Evolutionary conservation across 2,888 invertebrate genomes (phyloP).

Genomic region (Incurvaria masculella): DNA sequence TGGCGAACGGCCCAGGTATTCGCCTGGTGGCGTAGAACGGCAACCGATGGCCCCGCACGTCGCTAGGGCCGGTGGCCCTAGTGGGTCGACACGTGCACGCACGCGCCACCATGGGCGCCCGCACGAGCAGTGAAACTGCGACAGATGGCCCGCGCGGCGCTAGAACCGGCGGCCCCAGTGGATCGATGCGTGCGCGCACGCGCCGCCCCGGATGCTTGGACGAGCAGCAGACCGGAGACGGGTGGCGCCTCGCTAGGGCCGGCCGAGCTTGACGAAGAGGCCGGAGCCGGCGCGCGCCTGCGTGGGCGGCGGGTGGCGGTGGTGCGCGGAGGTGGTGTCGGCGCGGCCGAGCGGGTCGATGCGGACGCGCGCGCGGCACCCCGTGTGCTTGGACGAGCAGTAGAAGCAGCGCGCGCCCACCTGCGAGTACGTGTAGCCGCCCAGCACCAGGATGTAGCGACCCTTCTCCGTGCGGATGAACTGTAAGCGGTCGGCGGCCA

Average conservation of each 20-base stretch:
- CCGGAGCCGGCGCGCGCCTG: conserved; percentile 51
- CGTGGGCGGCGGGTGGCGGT: conserved; percentile 46
- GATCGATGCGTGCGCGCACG: too few species aligned
- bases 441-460: conserved; percentile 45
- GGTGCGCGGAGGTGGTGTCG: conserved; percentile 43
- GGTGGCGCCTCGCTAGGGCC: conserved; percentile 19
- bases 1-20: too few species aligned
- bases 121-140: too few species aligned
- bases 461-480: conserved; percentile 53
- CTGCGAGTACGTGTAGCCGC: conserved; percentile 48
- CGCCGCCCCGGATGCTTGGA: conserved; percentile 22
- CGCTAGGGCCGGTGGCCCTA: too few species aligned
- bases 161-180: too few species aligned
- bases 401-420: conserved; percentile 51
- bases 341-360: conserved; percentile 38
- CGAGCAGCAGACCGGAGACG: conserved; percentile 17
- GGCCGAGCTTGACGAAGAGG: conserved; percentile 45
- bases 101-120: too few species aligned
- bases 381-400: conserved; percentile 50
- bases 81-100: too few species aligned
- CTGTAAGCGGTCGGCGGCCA: conserved; percentile 22
- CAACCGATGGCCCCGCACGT: too few species aligned
- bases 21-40: too few species aligned
- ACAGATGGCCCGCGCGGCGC: too few species aligned
- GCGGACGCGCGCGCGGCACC: conserved; percentile 42